A percentile compares a stretch with the other conserved stretches of the same genome.
These are phyloP conservation scores for Agrilus mali DNA, from an alignment of 2,888 invertebrate genomes.

Conservation along the genomic window DNA sequence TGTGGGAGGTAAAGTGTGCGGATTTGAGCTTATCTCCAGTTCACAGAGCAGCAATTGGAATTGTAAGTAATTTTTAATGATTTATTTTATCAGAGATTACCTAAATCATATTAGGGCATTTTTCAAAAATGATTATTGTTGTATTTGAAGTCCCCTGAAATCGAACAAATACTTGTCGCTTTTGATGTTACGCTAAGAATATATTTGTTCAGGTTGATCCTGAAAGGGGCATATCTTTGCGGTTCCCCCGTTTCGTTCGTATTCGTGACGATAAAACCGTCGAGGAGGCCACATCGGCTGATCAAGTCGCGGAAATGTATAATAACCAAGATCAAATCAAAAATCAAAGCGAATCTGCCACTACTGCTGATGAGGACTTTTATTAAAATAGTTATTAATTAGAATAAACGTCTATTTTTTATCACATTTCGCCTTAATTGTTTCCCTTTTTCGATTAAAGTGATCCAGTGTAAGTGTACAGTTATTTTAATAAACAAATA, in stretches of 20 bases:
- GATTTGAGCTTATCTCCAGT: constrained; percentile 94
- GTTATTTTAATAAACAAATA: too few species aligned
- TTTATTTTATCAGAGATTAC: too few species aligned
- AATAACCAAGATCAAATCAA: constrained; percentile 84
- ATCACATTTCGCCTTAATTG: too few species aligned
- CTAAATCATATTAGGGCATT: too few species aligned
- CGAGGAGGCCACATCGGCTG: constrained; percentile 84
- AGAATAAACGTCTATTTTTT: background rate
- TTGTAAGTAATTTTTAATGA: constrained; percentile 41
- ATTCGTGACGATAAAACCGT: constrained; percentile 83
- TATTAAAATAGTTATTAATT: constrained; percentile 31
- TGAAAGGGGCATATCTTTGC: constrained; percentile 84
- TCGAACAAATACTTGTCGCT: background rate
- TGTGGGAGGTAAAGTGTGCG: constrained; percentile 96
- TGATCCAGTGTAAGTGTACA: too few species aligned
- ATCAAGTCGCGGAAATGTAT: constrained; percentile 86
- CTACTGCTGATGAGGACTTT: constrained; percentile 45
- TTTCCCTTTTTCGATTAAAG: too few species aligned
- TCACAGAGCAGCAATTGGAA: constrained; percentile 77
- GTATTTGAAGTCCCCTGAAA: too few species aligned
- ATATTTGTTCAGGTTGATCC: constrained; percentile 52
- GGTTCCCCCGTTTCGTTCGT: constrained; percentile 89
- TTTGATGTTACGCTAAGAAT: constrained; percentile 1
- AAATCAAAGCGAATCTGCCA: constrained; percentile 41
- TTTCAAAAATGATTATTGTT: too few species aligned